Evolutionary conservation across 37 sponge, comb jelly and placozoan genomes (phyloP), one percentile per base, ranked within the genome.

Genomic region (Bolinopsis microptera): DNA sequence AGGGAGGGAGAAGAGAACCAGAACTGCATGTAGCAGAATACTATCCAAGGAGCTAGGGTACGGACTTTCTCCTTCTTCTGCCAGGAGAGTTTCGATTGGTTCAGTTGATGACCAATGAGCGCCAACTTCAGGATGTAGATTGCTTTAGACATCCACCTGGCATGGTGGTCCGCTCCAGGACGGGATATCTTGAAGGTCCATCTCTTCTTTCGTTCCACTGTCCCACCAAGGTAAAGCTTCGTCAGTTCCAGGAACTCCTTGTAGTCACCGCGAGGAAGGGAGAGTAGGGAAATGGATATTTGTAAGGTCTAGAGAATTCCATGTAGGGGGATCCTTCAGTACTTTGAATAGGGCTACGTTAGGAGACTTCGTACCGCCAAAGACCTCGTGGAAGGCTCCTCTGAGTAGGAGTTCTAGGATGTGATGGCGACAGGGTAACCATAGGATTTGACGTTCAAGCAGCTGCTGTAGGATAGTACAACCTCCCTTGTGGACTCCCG

Each of bases 401-500:
- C 61, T 13, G 13, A 48, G 9, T 5, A 13, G 9, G 9, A 48
- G 61, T 48, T 48, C 61, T 18, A 48, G 61, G 61, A 48, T 48
- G 61, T 48, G 61, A 48, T 48, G 61, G 13, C 61, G 13, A 13
- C 61, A 48, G 9, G 61, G 9, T 48, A 48, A 13, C 61, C 61
- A 48, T 5, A 48, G 13, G n/a, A 48, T 5, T 48, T 48, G 61
- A 18, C 13, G 5, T 48, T 13, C 61, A 48, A 48, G 61, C 5
- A 48, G 61, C 13, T 48, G 61, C 37, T 77, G 80, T 1, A 77
- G 80, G 36, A 77, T 77, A 0, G 80, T 77, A 32, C 80, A 77
- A 36, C 35, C 80, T 77, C 80, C 80, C 80, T 35, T 32, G 80
- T 77, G 80, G 35, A 77, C 37, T 16, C 80, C 80, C 13, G 80